Base-by-base conservation (phyloP, 1,140 invertebrate species). In the Drosophila ogumai region DNA sequence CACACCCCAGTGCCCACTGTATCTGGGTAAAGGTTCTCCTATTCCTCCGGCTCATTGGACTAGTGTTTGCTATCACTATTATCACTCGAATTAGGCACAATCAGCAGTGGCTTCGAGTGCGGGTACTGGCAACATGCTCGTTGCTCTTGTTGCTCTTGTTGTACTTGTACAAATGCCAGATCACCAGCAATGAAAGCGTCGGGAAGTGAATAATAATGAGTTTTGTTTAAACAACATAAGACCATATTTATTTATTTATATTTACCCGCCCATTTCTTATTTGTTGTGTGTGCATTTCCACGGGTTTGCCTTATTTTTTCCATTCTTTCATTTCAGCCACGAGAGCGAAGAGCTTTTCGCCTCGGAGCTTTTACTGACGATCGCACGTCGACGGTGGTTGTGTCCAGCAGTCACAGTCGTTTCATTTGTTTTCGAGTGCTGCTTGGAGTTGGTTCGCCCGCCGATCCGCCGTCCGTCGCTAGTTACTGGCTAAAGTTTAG, bases 351-450 rank as follows among this genome's bases (percentile, higher is more conserved):
- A 54, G 41, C 52, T 38, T 54, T 55, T 9, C 22, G 28, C 17
- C 28, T 25, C n/a, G 3, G 22, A 28, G 15, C 22, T 47, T 52
- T 43, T 22, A 25, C 52, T 64, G 61, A 34, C 54, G 81, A 75
- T 79, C 76, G 8, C 13, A 10, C 15, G 12, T 25, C 36, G 58
- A 28, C 34, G 38, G 40, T 57, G 34, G 46, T 28, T n/a, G 22
- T 28, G 58, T 19, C 55, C 73, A 40, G 36, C 49, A 28, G 69
- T 63, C 50, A 73, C 46, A 65, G 40, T 60, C 46, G 58, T 60
- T 49, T 86, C 81, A 85, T 68, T 85, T 74, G 82, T 77, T 80
- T 80, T 84, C 76, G 84, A 87, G 82, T 68, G 82, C 76, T 80
- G 72, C 77, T 73, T 84, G 80, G 72, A 88, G 82, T 73, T 88